Evolutionary conservation across 30 jellyfish, hydroid and myxozoan genomes (phyloP), one percentile per base, ranked within the genome.

Genomic region (Clytia hemisphaerica): DNA sequence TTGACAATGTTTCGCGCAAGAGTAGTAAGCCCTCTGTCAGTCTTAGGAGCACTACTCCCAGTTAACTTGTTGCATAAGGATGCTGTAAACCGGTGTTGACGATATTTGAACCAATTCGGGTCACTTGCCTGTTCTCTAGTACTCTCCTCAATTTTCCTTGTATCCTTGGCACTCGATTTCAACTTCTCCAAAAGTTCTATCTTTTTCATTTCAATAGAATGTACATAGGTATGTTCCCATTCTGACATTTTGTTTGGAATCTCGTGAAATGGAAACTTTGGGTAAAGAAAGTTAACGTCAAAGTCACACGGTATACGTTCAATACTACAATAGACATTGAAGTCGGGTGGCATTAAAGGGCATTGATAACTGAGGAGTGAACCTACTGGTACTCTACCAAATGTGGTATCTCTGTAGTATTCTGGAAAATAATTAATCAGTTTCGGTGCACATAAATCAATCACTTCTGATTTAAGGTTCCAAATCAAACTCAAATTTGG

Each of bases 111-210:
- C 50, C 69, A 55, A 42, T 55, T 55, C 2, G 69, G 69, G 29
- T 55, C 69, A 55, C n/a, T 42, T 19, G 69, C 69, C 29, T 55
- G 69, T 3, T 55, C 29, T 55, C 15, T 55, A 19, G 69, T 55
- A 3, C 31, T 6, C 14, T 5, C 25, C 29, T 55, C 69, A 28
- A 55, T 55, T 55, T 27, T 16, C 14, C 14, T 42, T 19, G 29
- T 19, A 55, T 55, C 40, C n/a, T 55, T 55, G 15, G 69, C 2
- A 55, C 29, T 36, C 24, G 40, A 36, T 28, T 55, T 18, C 24
- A 55, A 21, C 15, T 24, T 32, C 29, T 18, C 37, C n/a, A 55
- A 24, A 3, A 19, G 2, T 18, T 16, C 6, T 28, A 18, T 55
- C 29, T 55, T 55, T 3, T 55, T 18, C 14, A 55, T 55, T 55